phyloP scores from a whole-genome alignment of 2,113 vertebrate genomes.

The Rousettus leschenaultii region DNA sequence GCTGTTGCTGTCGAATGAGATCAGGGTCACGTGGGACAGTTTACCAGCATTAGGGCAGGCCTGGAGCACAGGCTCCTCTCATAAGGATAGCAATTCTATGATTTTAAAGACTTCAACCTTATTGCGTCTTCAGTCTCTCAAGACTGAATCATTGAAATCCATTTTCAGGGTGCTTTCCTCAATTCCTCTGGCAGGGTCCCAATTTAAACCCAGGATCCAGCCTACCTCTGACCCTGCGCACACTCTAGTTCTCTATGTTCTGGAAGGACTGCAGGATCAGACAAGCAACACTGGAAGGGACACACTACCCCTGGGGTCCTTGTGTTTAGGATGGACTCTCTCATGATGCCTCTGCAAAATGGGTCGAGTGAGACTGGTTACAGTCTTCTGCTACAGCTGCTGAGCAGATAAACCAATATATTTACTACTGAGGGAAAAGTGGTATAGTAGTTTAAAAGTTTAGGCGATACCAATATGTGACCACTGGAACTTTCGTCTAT shows the following conservation, averaged over 20 bases:
- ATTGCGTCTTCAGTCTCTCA: not conserved
- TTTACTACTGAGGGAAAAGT: not conserved
- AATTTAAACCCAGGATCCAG: not conserved
- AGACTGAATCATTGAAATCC: conserved; percentile 8
- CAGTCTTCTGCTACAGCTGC: not conserved
- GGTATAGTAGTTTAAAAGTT: not conserved
- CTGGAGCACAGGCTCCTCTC: not conserved
- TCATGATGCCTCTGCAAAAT: not conserved
- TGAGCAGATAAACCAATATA: not conserved
- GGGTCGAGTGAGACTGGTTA: not conserved
- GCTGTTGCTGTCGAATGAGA: not conserved
- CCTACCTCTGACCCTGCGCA: not conserved
- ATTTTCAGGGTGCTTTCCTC: not conserved
- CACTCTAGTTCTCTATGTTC: too few relatives aligned
- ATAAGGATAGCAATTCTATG: not conserved
- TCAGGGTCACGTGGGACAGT: not conserved
- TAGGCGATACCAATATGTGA: not conserved
- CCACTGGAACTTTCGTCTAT: not conserved
- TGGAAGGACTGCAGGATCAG: not conserved
- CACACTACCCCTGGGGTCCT: not conserved
- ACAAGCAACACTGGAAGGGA: not conserved
- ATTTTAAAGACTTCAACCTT: conserved; percentile 26
- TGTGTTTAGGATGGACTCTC: not conserved
- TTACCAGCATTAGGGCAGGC: not conserved
- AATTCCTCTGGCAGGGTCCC: not conserved